Base-by-base conservation (phyloP, 2,888 invertebrate genomes). In the Cryptocephalus moraei region DNA sequence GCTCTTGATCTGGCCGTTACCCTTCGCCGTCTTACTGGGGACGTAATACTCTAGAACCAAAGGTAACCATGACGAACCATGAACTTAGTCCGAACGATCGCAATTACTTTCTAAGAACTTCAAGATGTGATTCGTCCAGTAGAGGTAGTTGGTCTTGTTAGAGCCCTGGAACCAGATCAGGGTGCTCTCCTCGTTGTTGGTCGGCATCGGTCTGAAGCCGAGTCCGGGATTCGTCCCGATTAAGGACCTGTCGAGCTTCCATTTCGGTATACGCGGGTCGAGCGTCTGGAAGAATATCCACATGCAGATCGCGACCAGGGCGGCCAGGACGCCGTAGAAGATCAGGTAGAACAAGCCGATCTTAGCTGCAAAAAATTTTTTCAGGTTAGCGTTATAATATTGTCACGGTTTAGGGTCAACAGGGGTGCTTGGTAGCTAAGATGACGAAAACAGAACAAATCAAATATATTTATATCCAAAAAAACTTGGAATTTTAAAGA, bases 161-260 rank as follows among this genome's bases (percentile, higher is more conserved):
- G 87, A 86, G 39, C 87, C 89, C 66, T 85, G 86, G 74, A 93
- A 95, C 87, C 93, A 91, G 69, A 99, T 92, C 55, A 99, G 78
- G 33, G 95, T 94, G 67, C 94, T 95, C 60, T 92, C 91, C 39
- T 91, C 86, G 66, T 94, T 91, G 36, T 79, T 79, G 47, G 79
- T 77, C 8, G 96, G 91, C 78, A 88, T 82, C 8, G 99, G 97
- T 55, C 96, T 79, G 73, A 94, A 97, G 52, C 96, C 96, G 47
- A 97, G 77, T 45, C 95, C 96, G 56, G 97, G 97, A 76, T 94
- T 95, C 58, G 87, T 87, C 62, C 95, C 95, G 62, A 96, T 94
- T 59, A 94, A 80, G 50, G 93, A 92, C 48, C 79, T 70, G 33
- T 86, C 84, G 51, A 91, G 76, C 66, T 85, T 86, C 90, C 91